A percentile compares a stretch with the other conserved stretches of the same genome.
Conservation (phyloP, 1,140 invertebrate species). For the Brachionus paranguensis region DNA sequence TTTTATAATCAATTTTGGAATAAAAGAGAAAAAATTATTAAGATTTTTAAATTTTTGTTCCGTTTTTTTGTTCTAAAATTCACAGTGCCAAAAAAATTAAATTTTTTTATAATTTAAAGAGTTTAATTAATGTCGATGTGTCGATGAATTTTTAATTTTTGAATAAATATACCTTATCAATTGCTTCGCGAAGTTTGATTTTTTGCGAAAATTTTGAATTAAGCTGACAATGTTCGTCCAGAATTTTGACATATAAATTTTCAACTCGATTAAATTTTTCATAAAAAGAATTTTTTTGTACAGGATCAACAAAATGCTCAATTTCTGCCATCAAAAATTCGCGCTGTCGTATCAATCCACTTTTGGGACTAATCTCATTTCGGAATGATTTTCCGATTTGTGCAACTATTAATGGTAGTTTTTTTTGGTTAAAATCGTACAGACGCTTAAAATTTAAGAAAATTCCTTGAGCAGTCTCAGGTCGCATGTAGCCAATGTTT, state of each 20-base stretch:
- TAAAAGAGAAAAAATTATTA: too few relatives aligned
- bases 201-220: slow-evolving; percentile 55
- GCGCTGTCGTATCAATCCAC: slow-evolving; percentile 83
- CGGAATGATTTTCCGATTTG: slow-evolving; percentile 95
- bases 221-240: slow-evolving; percentile 94
- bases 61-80: too few relatives aligned
- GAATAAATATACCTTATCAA: slow-evolving; percentile 49
- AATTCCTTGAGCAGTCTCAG: slow-evolving; percentile 97
- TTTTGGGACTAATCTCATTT: slow-evolving; percentile 97
- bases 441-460: slow-evolving; percentile 97
- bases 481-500: slow-evolving; percentile 79
- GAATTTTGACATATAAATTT: slow-evolving; percentile 70
- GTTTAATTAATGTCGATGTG: too few relatives aligned
- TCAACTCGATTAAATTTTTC: slow-evolving; percentile 75
- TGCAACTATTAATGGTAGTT: slow-evolving; percentile 91
- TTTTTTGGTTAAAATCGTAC: slow-evolving; percentile 92
- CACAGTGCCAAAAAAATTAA: too few relatives aligned
- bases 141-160: slow-evolving; percentile 43
- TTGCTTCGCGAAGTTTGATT: slow-evolving; percentile 52
- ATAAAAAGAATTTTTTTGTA: slow-evolving; percentile 75
- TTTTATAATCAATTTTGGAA: too few relatives aligned
- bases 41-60: too few relatives aligned
- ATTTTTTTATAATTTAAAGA: too few relatives aligned
- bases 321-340: slow-evolving; percentile 99
- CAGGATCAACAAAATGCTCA: slow-evolving; percentile 95